A percentile compares a stretch with the other conserved stretches of the same genome.
Evolutionary conservation across 2,888 invertebrate species (phyloP).

Genomic region (Coenonympha arcania): DNA sequence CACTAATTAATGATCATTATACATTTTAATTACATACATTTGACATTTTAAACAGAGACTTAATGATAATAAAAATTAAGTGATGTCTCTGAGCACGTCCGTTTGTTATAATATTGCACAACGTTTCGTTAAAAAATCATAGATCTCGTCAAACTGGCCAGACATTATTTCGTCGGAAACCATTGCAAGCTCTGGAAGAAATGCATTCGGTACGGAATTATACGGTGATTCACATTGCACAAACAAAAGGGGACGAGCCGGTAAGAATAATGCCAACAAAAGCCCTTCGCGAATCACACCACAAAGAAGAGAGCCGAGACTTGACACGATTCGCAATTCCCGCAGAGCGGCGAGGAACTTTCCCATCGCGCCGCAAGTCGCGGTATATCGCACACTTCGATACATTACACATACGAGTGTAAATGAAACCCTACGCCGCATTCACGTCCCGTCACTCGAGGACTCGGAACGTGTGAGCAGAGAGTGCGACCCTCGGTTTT

Average conservation of each 20-base stretch:
- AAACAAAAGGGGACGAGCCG: conserved; percentile 30
- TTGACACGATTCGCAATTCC: conserved; percentile 5
- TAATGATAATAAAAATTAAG: too few relatives aligned
- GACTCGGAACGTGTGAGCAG: background rate
- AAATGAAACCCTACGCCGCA: background rate
- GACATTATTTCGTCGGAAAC: too few relatives aligned
- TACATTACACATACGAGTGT: background rate
- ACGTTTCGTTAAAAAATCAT: too few relatives aligned
- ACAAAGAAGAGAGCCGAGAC: background rate
- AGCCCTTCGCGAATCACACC: conserved; percentile 2
- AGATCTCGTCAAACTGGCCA: too few relatives aligned
- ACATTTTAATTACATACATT: too few relatives aligned
- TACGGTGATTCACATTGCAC: background rate
- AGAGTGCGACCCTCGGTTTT: conserved; percentile 2
- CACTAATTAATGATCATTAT: too few relatives aligned
- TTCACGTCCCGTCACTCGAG: background rate
- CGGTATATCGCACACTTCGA: background rate
- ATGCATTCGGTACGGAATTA: background rate
- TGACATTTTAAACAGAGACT: too few relatives aligned
- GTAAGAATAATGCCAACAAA: conserved; percentile 18
- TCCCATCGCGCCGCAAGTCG: conserved; percentile 3
- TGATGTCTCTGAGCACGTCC: too few relatives aligned
- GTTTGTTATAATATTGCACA: too few relatives aligned
- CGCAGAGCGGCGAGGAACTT: background rate
- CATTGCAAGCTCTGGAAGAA: background rate